These are phyloP conservation scores for Varanus komodoensis DNA, from an alignment of 2,113 vertebrate species.

Conservation along the genomic window DNA sequence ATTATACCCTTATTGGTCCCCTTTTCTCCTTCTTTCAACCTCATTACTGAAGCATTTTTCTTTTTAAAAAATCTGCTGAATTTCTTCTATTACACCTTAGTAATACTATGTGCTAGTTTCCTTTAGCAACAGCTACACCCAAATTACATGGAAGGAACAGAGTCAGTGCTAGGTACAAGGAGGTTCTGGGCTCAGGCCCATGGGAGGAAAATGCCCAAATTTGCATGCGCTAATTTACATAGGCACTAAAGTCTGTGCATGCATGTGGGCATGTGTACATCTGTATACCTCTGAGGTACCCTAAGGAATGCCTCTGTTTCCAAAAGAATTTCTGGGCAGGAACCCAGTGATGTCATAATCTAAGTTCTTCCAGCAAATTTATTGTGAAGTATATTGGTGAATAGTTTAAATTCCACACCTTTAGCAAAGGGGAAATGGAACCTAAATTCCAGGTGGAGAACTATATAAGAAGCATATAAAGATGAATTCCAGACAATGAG, in stretches of 20 bases:
- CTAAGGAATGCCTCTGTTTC: no score
- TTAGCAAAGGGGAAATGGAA: background rate
- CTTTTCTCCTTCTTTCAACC: background rate
- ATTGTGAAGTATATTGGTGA: background rate
- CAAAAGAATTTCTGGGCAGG: no score
- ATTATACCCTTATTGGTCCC: background rate
- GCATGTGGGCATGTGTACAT: no score
- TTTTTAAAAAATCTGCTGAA: background rate
- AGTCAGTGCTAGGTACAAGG: no score
- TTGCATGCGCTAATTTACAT: no score
- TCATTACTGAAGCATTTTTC: background rate
- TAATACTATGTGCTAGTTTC: background rate
- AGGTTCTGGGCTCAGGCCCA: no score
- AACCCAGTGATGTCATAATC: background rate
- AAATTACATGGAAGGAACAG: no score
- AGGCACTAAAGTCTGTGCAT: no score
- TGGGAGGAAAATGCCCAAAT: no score
- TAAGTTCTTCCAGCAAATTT: background rate
- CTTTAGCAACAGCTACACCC: background rate
- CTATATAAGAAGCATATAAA: background rate
- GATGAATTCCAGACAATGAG: background rate
- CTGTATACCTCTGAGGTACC: no score
- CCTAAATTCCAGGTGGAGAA: background rate
- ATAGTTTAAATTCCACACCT: background rate
- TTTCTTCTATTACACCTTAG: background rate